These are phyloP conservation scores for Pocillopora verrucosa DNA, from an alignment of 64 coral and sea anemone species.

Conservation along the genomic window DNA sequence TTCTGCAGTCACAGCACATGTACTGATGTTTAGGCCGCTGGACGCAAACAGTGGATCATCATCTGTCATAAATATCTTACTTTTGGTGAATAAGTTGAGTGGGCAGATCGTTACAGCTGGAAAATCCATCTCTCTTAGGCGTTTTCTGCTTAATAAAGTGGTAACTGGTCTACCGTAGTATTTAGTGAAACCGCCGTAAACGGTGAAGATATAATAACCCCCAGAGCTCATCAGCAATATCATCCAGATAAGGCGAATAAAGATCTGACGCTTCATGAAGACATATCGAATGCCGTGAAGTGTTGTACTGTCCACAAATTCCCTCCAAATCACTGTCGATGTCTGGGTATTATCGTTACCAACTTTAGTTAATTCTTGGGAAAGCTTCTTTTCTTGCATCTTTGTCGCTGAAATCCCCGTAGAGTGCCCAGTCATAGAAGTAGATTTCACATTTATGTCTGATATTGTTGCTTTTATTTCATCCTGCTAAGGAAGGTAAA, in stretches of 20 bases:
- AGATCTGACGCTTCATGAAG: constrained; percentile 21
- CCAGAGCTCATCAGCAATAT: constrained; percentile 34
- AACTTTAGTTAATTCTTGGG: neutral
- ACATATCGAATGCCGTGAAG: constrained; percentile 66
- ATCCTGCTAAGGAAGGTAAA: neutral
- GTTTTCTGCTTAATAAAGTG: constrained; percentile 43
- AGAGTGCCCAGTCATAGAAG: neutral
- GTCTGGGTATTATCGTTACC: neutral
- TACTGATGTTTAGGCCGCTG: constrained; percentile 23
- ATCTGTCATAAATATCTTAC: constrained; percentile 10
- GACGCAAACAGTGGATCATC: constrained; percentile 24
- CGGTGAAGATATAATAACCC: constrained; percentile 10
- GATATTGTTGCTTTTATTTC: neutral
- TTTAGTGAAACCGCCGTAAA: constrained; percentile 40
- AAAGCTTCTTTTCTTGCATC: neutral
- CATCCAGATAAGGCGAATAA: constrained; percentile 33
- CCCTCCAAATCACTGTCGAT: constrained; percentile 45
- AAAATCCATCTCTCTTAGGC: constrained; percentile 19
- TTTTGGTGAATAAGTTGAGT: constrained; percentile 42
- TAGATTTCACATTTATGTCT: neutral
- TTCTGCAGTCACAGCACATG: neutral
- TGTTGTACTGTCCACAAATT: constrained; percentile 57
- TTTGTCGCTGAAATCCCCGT: neutral
- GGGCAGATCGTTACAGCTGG: constrained; percentile 70
- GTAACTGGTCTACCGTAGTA: constrained; percentile 55